Evolutionary conservation across 2,113 vertebrate species (phyloP).

Genomic region (Gymnorhina tibicen): DNA sequence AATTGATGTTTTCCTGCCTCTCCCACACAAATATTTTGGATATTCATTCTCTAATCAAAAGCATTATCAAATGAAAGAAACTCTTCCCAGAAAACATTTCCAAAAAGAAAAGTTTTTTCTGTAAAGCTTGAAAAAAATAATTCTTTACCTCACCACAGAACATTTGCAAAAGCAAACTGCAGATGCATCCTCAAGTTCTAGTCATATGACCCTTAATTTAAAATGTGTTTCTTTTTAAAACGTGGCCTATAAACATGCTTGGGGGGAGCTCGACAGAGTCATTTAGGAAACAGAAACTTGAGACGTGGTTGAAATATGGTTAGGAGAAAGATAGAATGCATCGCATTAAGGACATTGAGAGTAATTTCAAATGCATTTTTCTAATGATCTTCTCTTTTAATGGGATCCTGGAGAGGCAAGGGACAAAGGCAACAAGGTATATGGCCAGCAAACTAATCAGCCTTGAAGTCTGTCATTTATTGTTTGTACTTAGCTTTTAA

Average conservation of each 20-base stretch:
- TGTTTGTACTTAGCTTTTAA: neutral
- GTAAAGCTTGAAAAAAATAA: neutral
- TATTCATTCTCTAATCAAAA: conserved; percentile 5
- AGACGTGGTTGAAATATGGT: conserved; percentile 44
- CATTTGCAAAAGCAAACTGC: conserved; percentile 16
- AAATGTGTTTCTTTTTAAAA: conserved; percentile 55
- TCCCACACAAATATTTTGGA: neutral
- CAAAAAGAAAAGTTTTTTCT: neutral
- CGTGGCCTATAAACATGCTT: neutral
- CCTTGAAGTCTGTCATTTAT: neutral
- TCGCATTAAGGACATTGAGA: neutral
- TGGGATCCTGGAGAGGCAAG: neutral
- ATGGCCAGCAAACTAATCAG: neutral
- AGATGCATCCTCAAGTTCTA: conserved; percentile 21
- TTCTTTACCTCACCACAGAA: neutral
- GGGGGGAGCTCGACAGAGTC: neutral
- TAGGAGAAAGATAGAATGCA: conserved; percentile 8
- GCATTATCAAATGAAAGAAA: neutral
- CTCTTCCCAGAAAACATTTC: neutral
- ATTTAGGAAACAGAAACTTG: conserved; percentile 10
- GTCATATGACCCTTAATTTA: neutral
- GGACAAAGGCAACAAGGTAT: neutral
- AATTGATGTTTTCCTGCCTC: neutral
- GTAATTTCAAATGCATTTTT: neutral
- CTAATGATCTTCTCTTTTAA: neutral